Evolutionary conservation across 1,140 invertebrate genomes (phyloP), one percentile per base, ranked within the genome.

Genomic region (Pararge aegeria): DNA sequence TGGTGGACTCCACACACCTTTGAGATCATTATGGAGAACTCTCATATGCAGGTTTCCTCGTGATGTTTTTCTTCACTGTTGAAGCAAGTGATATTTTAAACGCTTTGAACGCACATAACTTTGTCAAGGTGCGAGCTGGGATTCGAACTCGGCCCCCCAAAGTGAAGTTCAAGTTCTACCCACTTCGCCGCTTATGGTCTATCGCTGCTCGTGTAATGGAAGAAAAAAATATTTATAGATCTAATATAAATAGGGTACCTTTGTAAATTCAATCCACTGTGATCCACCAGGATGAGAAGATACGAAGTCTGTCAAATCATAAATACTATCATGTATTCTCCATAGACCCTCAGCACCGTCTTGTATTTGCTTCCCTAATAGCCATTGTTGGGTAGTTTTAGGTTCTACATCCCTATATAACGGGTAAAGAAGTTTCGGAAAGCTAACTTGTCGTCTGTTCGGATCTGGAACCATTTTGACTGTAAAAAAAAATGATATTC

Each of bases 341-440:
- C 96, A 97, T 0, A 96, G 83, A 10, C 91, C 92, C 77, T 95
- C 94, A 0, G 95, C 94, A 7, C 93, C 93, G 74, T 97, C 95
- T 65, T 94, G 92, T 1, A 81, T 61, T 53, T 86, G 84, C 73
- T 95, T 95, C 0, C 92, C 92, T 42, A 92, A 85, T 7, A 97
- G 55, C 94, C 94, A 94, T 64, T 82, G 66, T 3, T 83, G 68
- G 1, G 81, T 65, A 7, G 78, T 79, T 58, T 80, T 88, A 0
- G 89, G 66, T 1, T 72, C 70, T 20, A 60, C 49, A 16, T 91
- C 81, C 21, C 91, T 78, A 2, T 78, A 58, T 4, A 77, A 60
- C 1, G 91, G 91, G 64, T 86, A 84, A 49, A 70, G 68, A 9
- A 87, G 48, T 5, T 77, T 64, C 0, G 86, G 83, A 21, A 89